Base-by-base conservation (phyloP, 2,888 invertebrate genomes). In the Trachelus stipa region DNA sequence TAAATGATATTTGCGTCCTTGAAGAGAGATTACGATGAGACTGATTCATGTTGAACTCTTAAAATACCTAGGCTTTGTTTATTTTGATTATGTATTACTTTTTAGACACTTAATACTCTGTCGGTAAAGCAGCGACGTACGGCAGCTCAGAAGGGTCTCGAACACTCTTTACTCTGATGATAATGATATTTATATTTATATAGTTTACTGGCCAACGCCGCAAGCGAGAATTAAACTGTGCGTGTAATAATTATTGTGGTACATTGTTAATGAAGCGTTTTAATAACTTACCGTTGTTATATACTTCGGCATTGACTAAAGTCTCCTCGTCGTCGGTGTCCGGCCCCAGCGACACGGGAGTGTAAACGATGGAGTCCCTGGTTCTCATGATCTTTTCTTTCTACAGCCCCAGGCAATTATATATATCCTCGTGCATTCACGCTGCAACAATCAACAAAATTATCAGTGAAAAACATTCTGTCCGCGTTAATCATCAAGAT, bases 241-340 rank as follows among this genome's bases (percentile, higher is more conserved):
- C 40, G 6, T 15, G 40, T 4, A 40, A 6, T 23, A 23, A 56
- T 9, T 56, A 56, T 56, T 56, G 9, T 9, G 23, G 15, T 56
- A 9, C 1, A 56, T 23, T 23, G 1, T 9, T 56, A 23, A 56
- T 23, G 23, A 23, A 23, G 56, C 9, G 2, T 23, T 56, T 56
- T 56, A 23, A n/a, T 33, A 34, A 77, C 79, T 74, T 23, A 91
- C 91, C 91, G 81, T 90, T 91, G 73, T 86, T 90, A 86, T 91
- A 91, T 73, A 91, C 85, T 85, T 91, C 91, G 71, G 89, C 91
- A 74, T 91, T 91, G 81, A 91, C 91, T 77, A 91, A 81, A 0
- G 91, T 91, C 79, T 91, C 91, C 80, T 91, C 91, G 79, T 91
- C 91, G 79, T 91, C 91, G 40, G 91, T 91, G 82, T 91, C 91